A percentile compares a stretch with the other conserved stretches of the same genome.
phyloP scores from a whole-genome alignment of 2,113 vertebrate species.

The Bucco capensis region DNA sequence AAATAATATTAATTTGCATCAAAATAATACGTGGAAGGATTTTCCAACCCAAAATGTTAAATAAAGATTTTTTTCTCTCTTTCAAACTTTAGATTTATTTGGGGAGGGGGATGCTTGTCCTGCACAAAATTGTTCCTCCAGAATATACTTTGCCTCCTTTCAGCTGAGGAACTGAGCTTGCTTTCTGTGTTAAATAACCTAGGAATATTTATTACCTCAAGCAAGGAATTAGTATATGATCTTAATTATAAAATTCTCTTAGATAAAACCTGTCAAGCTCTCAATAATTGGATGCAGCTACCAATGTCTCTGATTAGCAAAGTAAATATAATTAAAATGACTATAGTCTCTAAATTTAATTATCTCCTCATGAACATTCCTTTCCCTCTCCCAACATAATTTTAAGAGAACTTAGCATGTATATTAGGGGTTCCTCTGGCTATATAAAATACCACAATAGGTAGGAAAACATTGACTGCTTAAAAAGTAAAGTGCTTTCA shows the following conservation, averaged over 20 bases:
- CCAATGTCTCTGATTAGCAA: background rate
- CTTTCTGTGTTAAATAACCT: background rate
- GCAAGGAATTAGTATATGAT: background rate
- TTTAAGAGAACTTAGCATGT: background rate
- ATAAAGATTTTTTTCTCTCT: background rate
- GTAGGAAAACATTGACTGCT: background rate
- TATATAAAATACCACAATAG: background rate
- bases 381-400: background rate
- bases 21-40: background rate
- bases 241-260: conserved; percentile 31
- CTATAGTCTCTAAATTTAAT: conserved; percentile 13
- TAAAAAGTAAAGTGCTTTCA: background rate
- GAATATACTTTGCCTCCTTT: background rate
- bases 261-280: conserved; percentile 15
- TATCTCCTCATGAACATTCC: background rate
- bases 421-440: background rate
- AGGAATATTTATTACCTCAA: conserved; percentile 27
- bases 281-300: conserved; percentile 15
- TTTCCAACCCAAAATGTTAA: background rate
- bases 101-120: accelerated
- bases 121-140: background rate
- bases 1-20: background rate
- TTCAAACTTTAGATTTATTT: background rate
- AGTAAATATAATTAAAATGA: conserved; percentile 48
- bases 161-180: background rate